These are phyloP conservation scores for Ennomos erosarius DNA, from an alignment of 2,888 invertebrate species.

Conservation along the genomic window DNA sequence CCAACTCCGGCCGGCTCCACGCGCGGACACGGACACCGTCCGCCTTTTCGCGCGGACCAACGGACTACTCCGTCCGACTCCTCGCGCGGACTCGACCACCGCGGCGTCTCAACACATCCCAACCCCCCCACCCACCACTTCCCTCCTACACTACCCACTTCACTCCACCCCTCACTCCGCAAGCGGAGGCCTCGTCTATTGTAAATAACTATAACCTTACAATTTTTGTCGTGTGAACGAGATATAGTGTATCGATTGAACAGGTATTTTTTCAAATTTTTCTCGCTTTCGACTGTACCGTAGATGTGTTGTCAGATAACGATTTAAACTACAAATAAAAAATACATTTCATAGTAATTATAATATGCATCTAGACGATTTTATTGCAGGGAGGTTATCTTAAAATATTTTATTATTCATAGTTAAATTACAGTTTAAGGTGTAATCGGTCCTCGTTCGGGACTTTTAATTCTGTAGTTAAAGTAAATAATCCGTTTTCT, in stretches of 20 bases:
- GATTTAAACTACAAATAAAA: conserved; percentile 80
- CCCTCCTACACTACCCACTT: conserved; percentile 47
- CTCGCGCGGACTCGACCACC: conserved; percentile 65
- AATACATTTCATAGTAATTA: conserved; percentile 81
- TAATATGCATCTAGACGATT: conserved; percentile 80
- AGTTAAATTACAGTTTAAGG: conserved; percentile 80
- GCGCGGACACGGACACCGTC: conserved; percentile 52
- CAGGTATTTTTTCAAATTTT: conserved; percentile 84
- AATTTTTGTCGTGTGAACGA: conserved; percentile 83
- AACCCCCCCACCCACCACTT: conserved; percentile 42
- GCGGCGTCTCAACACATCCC: conserved; percentile 62
- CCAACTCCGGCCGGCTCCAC: conserved; percentile 59
- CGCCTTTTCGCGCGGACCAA: conserved; percentile 45
- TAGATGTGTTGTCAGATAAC: conserved; percentile 84
- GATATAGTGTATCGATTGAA: conserved; percentile 82
- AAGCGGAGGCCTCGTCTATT: conserved; percentile 66
- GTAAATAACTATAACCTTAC: conserved; percentile 82
- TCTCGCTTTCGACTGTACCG: conserved; percentile 85
- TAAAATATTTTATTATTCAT: conserved; percentile 82
- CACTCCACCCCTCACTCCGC: conserved; percentile 43
- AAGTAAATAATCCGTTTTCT: conserved; percentile 59
- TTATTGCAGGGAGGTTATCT: conserved; percentile 82
- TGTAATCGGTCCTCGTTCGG: conserved; percentile 72
- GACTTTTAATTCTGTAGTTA: conserved; percentile 66
- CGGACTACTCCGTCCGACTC: conserved; percentile 56